Base-by-base conservation (phyloP, 2,113 vertebrate species). In the Fukomys damarensis region DNA sequence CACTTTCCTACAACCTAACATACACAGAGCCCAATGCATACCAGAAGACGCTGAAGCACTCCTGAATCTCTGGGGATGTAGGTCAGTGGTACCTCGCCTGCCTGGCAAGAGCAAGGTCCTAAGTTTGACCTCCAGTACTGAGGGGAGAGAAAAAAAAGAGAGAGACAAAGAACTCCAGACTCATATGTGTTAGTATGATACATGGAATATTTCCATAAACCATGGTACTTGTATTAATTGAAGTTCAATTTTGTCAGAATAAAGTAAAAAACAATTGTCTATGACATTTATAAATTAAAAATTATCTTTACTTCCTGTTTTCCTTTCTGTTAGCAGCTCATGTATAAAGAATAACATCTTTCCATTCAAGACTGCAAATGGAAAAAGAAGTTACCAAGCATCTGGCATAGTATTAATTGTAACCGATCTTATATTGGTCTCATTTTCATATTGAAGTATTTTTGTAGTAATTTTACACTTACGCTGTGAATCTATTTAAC, bases 381-480 rank as follows among this genome's bases (percentile, higher is more conserved):
- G 28, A 24, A 82, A 82, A 86, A 35, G 59, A 79, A 91, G 38
- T 52, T 49, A 59, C 38, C 49, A 85, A 59, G 38, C 32, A 85
- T 35, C 4, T 52, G 20, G 38, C 49, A 90, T 20, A 85, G 85
- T 28, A 94, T 1, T 49, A 56, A 63, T 65, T 83, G 10, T 26
- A 58, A 68, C 46, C 24, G 16, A 46, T 35, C 1, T 80, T 79
- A 41, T 30, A 8, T 41, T 49, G 38, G n/a, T 90, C 94, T 96
- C 10, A 32, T 89, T 95, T 96, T 79, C 84, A 24, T 92, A 85
- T 83, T 66, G 30, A 22, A 19, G 19, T 28, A 19, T 80, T 86
- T 96, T 90, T 77, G 30, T 94, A 80, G 28, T 79, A 72, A 93
- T 80, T 87, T 80, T 84, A 83, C 32, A n/a, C 2, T 95, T 58